Percentiles rank a stretch among this genome's conserved stretches.
Conservation (phyloP, 2,888 invertebrate genomes). For the Sipha maydis region DNA sequence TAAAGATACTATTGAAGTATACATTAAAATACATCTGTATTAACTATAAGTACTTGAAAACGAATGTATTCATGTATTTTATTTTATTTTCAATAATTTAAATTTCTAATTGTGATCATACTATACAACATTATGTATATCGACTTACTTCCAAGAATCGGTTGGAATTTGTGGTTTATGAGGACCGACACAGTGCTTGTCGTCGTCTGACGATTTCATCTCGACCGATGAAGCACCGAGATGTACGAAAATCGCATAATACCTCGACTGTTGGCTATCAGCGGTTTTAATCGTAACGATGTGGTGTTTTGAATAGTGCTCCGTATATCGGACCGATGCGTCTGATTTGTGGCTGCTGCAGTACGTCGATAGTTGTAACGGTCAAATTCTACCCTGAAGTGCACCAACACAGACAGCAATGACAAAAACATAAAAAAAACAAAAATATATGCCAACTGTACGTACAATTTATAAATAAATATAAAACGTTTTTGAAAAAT, state of each 20-base stretch:
- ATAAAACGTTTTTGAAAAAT: too few relatives aligned
- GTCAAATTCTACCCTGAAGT: conserved; percentile 40
- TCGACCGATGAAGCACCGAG: conserved; percentile 59
- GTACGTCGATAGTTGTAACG: background rate
- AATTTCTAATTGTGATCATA: background rate
- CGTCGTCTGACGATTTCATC: conserved; percentile 60
- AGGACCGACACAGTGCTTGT: conserved; percentile 52
- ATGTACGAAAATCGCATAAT: conserved; percentile 55
- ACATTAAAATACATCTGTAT: too few relatives aligned
- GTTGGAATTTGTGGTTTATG: conserved; percentile 45
- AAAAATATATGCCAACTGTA: conserved; percentile 4
- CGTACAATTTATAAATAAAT: background rate
- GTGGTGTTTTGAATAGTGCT: background rate
- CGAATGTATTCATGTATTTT: too few relatives aligned
- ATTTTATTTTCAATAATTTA: too few relatives aligned
- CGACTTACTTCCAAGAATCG: conserved; percentile 58
- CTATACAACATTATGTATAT: background rate
- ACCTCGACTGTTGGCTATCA: conserved; percentile 17
- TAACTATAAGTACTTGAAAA: too few relatives aligned
- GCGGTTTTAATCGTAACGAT: conserved; percentile 10
- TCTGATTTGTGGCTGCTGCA: background rate
- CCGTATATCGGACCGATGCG: conserved; percentile 1
- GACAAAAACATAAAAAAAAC: conserved; percentile 23
- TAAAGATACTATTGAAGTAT: too few relatives aligned
- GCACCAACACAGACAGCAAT: conserved; percentile 33